Conservation (phyloP, 2,888 invertebrate species). For the Gisinianus flammeolus region DNA sequence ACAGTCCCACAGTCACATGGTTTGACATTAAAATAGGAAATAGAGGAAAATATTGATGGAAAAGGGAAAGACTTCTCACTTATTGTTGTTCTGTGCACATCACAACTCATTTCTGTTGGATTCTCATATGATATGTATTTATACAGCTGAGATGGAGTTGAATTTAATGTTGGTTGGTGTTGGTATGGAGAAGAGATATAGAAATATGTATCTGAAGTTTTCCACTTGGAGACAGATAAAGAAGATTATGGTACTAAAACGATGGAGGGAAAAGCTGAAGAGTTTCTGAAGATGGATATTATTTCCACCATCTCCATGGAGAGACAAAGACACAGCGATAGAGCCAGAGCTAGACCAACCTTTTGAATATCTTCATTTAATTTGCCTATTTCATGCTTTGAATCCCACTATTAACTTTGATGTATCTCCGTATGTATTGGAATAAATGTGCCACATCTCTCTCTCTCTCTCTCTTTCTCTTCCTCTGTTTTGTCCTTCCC, state of each 20-base stretch:
- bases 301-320: conserved; percentile 21
- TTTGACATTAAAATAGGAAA: no score
- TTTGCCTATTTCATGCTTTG: conserved; percentile 34
- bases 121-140: neutral
- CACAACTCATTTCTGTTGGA: neutral
- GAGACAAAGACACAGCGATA: neutral
- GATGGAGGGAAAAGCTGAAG: neutral
- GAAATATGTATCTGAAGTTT: neutral
- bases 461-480: neutral
- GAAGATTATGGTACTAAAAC: conserved; percentile 14
- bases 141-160: neutral
- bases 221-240: neutral
- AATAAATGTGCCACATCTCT: conserved; percentile 29
- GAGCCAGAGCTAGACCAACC: neutral
- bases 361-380: conserved; percentile 41
- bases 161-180: neutral
- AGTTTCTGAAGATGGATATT: conserved; percentile 29
- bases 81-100: neutral
- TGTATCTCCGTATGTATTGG: conserved; percentile 25
- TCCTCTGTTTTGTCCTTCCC: neutral
- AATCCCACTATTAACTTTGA: conserved; percentile 41
- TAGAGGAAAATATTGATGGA: no score
- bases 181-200: neutral
- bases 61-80: no score
- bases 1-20: no score